Conservation (phyloP, 1,140 invertebrate species). For the Drosophila serrata region DNA sequence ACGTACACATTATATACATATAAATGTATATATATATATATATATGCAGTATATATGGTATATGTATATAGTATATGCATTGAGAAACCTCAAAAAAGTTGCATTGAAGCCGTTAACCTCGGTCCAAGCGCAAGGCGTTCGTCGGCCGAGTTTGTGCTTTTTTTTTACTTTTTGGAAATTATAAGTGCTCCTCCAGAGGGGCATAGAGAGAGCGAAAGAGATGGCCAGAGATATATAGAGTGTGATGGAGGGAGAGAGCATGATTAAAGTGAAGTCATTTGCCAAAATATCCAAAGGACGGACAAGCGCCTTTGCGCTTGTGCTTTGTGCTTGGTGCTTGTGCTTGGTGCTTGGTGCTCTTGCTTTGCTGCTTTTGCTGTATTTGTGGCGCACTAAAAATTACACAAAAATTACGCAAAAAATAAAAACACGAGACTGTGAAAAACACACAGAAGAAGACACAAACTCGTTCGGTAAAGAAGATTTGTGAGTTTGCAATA, state of each 20-base stretch:
- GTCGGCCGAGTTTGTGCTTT: constrained; percentile 75
- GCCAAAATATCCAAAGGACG: constrained; percentile 59
- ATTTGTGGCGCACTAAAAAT: constrained; percentile 64
- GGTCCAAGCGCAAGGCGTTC: constrained; percentile 71
- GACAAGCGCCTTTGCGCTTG: constrained; percentile 8
- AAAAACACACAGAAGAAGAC: constrained; percentile 12
- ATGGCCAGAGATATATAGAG: constrained; percentile 1
- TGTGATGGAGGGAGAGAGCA: constrained; percentile 25
- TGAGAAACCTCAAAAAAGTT: constrained; percentile 83
- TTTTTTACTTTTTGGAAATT: constrained; percentile 63
- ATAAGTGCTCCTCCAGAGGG: constrained; percentile 42
- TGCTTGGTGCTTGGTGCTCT: not conserved
- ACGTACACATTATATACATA: constrained; percentile 29
- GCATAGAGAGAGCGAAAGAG: constrained; percentile 17
- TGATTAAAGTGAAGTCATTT: constrained; percentile 76
- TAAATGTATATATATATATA: not conserved
- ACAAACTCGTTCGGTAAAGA: constrained; percentile 41
- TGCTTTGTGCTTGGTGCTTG: constrained; percentile 1
- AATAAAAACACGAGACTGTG: constrained; percentile 36
- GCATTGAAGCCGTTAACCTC: constrained; percentile 85
- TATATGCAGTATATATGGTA: constrained; percentile 11
- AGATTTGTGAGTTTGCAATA: constrained; percentile 78
- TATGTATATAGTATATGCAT: constrained; percentile 13
- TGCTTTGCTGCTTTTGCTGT: constrained; percentile 31
- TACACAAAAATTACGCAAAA: constrained; percentile 74